Evolutionary conservation across 64 coral and sea anemone species (phyloP).

Genomic region (Platygyra sinensis): DNA sequence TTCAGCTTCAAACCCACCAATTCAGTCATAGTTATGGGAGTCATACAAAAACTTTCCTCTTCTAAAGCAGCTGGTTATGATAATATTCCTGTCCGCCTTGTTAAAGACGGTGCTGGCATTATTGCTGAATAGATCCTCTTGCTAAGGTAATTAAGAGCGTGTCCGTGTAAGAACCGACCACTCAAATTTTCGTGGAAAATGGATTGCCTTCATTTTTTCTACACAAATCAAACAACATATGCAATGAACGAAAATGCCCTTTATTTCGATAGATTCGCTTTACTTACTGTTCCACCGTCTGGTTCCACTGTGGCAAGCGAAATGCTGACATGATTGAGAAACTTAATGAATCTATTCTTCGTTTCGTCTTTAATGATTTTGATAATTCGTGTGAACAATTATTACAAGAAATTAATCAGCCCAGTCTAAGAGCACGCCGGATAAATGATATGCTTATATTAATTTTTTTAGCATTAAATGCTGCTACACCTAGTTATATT

Average conservation of each 20-base stretch:
- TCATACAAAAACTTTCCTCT: neutral
- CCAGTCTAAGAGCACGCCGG: neutral
- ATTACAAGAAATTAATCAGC: conserved; percentile 1
- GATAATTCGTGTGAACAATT: conserved; percentile 16
- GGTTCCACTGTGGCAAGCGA: conserved; percentile 6
- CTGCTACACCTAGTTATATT: neutral
- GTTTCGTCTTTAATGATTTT: conserved; percentile 12
- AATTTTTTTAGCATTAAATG: conserved; percentile 24
- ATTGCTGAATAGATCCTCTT: too few species aligned
- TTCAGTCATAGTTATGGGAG: neutral
- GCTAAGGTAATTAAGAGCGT: too few species aligned
- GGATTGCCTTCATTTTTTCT: too few species aligned
- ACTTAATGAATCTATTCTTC: neutral
- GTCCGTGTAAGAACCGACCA: too few species aligned
- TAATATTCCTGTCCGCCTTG: neutral
- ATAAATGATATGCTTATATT: conserved; percentile 16
- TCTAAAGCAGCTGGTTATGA: conserved; percentile 18
- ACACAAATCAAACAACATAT: too few species aligned
- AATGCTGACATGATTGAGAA: conserved; percentile 8
- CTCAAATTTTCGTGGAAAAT: too few species aligned
- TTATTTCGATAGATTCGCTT: neutral
- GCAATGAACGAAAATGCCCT: too few species aligned
- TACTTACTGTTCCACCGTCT: neutral
- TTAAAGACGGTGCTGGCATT: neutral
- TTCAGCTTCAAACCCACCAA: neutral